Evolutionary conservation across 2,113 vertebrate genomes (phyloP).

Genomic region (Sceloporus tristichus): DNA sequence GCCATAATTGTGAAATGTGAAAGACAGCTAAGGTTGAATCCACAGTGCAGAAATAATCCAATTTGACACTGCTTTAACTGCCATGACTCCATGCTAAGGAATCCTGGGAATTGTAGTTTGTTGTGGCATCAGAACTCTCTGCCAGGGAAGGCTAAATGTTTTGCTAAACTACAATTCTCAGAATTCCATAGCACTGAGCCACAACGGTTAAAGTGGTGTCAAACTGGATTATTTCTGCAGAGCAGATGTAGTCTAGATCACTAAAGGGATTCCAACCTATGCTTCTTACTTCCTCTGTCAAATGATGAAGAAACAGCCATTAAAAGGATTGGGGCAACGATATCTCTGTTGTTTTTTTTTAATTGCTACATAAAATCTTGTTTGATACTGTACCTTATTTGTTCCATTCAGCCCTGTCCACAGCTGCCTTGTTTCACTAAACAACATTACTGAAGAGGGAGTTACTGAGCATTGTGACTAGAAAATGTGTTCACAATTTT

Average conservation of each 20-base stretch:
- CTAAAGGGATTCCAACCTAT: too few species aligned
- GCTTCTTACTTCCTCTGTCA: neutral
- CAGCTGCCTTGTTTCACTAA: neutral
- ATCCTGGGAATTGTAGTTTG: too few species aligned
- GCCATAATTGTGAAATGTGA: neutral
- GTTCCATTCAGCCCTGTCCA: constrained; percentile 40
- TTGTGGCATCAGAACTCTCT: too few species aligned
- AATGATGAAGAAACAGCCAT: neutral
- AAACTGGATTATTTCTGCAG: too few species aligned
- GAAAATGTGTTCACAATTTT: constrained; percentile 28
- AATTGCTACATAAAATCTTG: neutral
- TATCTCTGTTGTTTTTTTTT: neutral
- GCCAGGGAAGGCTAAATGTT: too few species aligned
- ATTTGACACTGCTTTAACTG: too few species aligned
- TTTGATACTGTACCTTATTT: neutral
- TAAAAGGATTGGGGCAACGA: neutral
- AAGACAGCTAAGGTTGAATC: neutral
- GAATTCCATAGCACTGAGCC: too few species aligned
- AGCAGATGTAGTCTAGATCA: too few species aligned
- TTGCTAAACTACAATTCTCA: too few species aligned
- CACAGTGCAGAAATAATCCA: too few species aligned
- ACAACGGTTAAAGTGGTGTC: too few species aligned
- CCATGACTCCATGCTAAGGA: too few species aligned
- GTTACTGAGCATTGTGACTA: constrained; percentile 28
- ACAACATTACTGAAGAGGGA: constrained; percentile 12